Evolutionary conservation across 2,797 vertebrate species (phyloP).

Genomic region (Lagorchestes hirsutus): DNA sequence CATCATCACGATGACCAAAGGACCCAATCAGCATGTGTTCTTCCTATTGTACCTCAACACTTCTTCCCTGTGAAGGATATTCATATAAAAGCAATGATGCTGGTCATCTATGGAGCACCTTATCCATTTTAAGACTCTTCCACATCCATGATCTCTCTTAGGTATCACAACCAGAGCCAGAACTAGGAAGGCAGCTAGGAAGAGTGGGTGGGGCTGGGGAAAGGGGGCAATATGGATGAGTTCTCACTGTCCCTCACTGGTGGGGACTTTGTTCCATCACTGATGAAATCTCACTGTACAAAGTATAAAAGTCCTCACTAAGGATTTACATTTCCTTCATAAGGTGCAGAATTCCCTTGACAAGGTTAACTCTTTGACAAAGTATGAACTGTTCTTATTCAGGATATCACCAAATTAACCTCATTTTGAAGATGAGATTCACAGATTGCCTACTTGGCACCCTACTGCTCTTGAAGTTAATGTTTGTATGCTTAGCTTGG

Average conservation of each 20-base stretch:
- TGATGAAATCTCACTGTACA: not conserved
- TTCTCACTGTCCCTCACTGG: not conserved
- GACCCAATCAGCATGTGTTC: not conserved
- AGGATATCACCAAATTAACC: not conserved
- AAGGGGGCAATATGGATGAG: too few species aligned
- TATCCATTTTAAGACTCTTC: not conserved
- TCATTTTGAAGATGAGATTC: not conserved
- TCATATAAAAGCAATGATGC: not conserved
- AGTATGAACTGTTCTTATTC: not conserved
- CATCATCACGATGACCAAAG: not conserved
- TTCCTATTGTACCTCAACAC: not conserved
- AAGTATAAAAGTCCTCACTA: not conserved
- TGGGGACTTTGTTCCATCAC: not conserved
- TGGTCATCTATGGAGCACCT: not conserved
- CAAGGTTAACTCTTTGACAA: not conserved
- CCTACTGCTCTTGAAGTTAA: not conserved
- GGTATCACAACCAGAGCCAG: not conserved
- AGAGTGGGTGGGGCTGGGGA: not conserved
- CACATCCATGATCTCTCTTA: not conserved
- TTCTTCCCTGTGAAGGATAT: not conserved
- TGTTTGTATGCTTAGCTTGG: not conserved
- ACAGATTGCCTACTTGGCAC: not conserved
- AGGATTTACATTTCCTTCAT: not conserved
- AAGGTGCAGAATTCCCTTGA: not conserved
- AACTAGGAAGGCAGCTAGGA: not conserved